Conservation (phyloP, 1,140 invertebrate species). For the Euwallacea fornicatus region DNA sequence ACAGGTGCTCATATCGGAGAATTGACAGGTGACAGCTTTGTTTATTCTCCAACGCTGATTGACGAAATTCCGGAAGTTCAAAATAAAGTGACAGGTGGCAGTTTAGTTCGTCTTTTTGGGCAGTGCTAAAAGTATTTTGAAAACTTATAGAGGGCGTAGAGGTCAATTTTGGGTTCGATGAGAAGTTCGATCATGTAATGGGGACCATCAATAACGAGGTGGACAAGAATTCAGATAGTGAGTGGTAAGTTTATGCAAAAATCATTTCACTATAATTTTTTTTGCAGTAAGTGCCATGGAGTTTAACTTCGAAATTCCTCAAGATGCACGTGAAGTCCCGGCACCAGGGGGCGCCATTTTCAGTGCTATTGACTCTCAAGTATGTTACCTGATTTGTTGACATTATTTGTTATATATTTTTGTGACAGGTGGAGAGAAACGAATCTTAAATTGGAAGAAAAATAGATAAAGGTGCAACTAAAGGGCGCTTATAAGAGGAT, state of each 20-base stretch:
- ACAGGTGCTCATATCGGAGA: slow-evolving; percentile 3
- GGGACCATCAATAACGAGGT: neutral
- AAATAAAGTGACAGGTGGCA: neutral
- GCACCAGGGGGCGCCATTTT: too few species aligned
- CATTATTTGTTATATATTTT: too few species aligned
- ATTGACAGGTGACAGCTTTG: slow-evolving; percentile 30
- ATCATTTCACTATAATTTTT: neutral
- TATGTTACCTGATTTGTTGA: too few species aligned
- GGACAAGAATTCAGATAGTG: slow-evolving; percentile 32
- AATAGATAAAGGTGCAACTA: too few species aligned
- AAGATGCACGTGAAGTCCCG: slow-evolving; percentile 9
- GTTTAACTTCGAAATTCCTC: slow-evolving; percentile 20
- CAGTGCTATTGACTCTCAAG: too few species aligned
- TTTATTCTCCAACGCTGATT: slow-evolving; percentile 31
- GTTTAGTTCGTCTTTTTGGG: neutral
- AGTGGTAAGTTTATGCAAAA: slow-evolving; percentile 39
- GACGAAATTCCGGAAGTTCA: neutral
- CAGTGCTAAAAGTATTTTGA: neutral
- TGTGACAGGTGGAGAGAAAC: too few species aligned
- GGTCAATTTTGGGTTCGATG: neutral
- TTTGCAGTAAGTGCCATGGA: slow-evolving; percentile 7
- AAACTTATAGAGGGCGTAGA: neutral
- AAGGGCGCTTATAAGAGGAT: too few species aligned
- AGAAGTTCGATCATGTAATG: neutral
- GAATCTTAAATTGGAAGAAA: too few species aligned